Conservation (phyloP, 2,888 invertebrate genomes). For the Mycalesis mineus region DNA sequence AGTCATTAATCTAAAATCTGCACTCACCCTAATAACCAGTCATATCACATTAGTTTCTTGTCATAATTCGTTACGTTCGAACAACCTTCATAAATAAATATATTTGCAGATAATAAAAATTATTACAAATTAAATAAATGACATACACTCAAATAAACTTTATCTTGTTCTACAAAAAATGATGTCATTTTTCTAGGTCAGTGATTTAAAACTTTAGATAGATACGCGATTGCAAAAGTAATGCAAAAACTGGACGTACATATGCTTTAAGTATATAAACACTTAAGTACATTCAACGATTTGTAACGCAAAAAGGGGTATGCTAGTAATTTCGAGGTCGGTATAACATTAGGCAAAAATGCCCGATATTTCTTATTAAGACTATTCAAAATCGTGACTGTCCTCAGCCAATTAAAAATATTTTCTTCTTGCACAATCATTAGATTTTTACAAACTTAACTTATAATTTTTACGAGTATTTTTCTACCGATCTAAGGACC, state of each 20-base stretch:
- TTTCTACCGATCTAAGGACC: no score
- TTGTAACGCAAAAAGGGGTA: conserved; percentile 1
- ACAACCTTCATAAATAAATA: conserved; percentile 13
- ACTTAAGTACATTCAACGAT: background rate
- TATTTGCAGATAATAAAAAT: conserved; percentile 14
- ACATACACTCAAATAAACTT: conserved; percentile 7
- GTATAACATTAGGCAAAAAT: conserved; percentile 9
- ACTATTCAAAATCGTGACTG: background rate
- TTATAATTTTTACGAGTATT: background rate
- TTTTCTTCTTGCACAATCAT: no score
- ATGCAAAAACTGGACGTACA: conserved; percentile 5
- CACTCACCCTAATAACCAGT: background rate
- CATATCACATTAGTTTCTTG: conserved; percentile 1
- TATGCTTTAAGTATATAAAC: conserved; percentile 6
- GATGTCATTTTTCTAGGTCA: conserved; percentile 11
- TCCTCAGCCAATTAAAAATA: background rate
- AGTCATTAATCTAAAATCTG: background rate
- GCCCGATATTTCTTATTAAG: background rate
- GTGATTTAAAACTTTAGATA: conserved; percentile 5
- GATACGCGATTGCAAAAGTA: conserved; percentile 8
- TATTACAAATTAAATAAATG: conserved; percentile 9
- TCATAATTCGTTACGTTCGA: conserved; percentile 4
- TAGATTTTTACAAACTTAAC: no score
- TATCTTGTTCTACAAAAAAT: conserved; percentile 6
- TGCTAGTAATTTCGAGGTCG: conserved; percentile 9